phyloP scores from a whole-genome alignment of 2,113 vertebrate genomes.

The Callopanchax toddi region DNA sequence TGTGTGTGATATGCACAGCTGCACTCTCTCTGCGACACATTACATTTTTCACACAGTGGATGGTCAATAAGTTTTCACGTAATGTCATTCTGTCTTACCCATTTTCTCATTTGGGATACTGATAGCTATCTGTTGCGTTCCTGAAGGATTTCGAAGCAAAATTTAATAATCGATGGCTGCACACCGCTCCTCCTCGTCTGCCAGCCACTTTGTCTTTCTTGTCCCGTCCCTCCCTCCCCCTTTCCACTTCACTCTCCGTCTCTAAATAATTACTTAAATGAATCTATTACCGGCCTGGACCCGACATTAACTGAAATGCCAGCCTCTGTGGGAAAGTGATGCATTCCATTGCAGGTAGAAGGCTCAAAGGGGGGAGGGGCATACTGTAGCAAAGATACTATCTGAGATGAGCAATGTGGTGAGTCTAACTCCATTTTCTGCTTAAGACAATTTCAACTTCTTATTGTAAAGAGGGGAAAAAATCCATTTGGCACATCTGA shows the following conservation, averaged over 20 bases:
- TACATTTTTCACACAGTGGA: constrained; percentile 21
- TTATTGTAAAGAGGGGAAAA: background rate
- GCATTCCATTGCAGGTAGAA: constrained; percentile 43
- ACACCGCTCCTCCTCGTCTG: constrained; percentile 18
- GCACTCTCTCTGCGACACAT: constrained; percentile 17
- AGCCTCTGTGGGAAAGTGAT: constrained; percentile 41
- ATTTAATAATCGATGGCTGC: constrained; percentile 34
- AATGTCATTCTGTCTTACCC: constrained; percentile 14
- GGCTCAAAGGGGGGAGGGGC: background rate
- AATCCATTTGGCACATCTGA: constrained; percentile 10
- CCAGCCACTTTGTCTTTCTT: constrained; percentile 23
- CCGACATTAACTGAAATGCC: constrained; percentile 51
- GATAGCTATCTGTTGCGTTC: constrained; percentile 11
- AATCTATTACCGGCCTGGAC: constrained; percentile 45
- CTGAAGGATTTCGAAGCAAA: constrained; percentile 38
- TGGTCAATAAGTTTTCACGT: constrained; percentile 25
- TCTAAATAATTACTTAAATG: constrained; percentile 69
- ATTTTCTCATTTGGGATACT: background rate
- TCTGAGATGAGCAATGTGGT: constrained; percentile 3
- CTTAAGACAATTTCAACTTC: background rate
- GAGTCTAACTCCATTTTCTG: constrained; percentile 1
- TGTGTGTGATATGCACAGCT: constrained; percentile 36
- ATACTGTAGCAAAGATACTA: constrained; percentile 15
- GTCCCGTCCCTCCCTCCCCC: background rate
- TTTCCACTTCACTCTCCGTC: constrained; percentile 17